Evolutionary conservation across 2,888 invertebrate genomes (phyloP), one percentile per base, ranked within the genome.

Genomic region (Beris morrisii): DNA sequence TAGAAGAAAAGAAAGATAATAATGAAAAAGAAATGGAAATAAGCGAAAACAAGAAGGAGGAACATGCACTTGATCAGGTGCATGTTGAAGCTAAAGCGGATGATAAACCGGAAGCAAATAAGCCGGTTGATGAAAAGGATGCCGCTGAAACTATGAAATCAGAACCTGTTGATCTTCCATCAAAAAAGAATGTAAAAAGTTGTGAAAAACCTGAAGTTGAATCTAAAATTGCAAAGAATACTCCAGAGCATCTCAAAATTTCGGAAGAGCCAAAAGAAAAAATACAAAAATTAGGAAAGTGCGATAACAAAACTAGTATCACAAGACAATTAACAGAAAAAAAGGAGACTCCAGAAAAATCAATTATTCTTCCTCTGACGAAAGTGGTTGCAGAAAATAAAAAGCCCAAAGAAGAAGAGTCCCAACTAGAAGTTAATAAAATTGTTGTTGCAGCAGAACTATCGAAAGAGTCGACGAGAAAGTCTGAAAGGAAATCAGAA

Each of bases 401-500:
- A 4, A 12, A 22, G 32, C 15, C 7, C 46, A 32, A 7, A 58
- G 45, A 13, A 38, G 59, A 67, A 61, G 46, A 48, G 15, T 48
- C n/a, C 4, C 38, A 9, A 38, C 38, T 3, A 38, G 22, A 22
- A 38, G 38, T 38, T 38, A 5, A 38, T 38, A 7, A 7, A 5
- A 48, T 3, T 48, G 48, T 6, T 48, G 1, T 12, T 12, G n/a
- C 11, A 61, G 65, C 55, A 9, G 38, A 9, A 38, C 38, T 38
- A 5, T 7, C 4, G 53, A 67, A 71, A 32, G 54, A 65, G 31
- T 55, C 65, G n/a, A 30, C 30, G 9, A 31, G 28, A 32, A 55
- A 52, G 9, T 53, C 53, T 64, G 58, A 64, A 15, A 46, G n/a
- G 44, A 67, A 72, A 69, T 46, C 38, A 12, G 54, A 66, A 53